These are phyloP conservation scores for Raja brachyura DNA, from an alignment of 2,113 vertebrate species.

Conservation along the genomic window DNA sequence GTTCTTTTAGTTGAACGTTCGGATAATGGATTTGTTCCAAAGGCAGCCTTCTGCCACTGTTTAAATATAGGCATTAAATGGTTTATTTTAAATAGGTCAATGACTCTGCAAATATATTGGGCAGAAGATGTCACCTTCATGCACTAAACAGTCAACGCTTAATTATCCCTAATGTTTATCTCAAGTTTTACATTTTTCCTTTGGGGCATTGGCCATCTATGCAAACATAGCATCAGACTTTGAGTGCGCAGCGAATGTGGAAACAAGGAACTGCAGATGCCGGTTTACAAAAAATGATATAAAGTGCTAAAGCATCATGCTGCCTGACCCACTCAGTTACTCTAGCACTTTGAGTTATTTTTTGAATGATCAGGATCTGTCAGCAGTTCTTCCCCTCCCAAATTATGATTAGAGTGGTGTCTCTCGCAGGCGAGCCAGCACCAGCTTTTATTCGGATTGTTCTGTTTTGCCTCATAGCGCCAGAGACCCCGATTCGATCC, in stretches of 20 bases:
- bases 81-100: conserved; percentile 14
- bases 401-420: too few relatives aligned
- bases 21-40: neutral
- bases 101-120: neutral
- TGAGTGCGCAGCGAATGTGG: neutral
- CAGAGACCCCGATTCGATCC: too few relatives aligned
- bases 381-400: neutral
- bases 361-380: too few relatives aligned
- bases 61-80: neutral
- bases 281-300: too few relatives aligned
- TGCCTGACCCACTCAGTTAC: too few relatives aligned
- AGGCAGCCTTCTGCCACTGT: neutral
- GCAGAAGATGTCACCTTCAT: neutral
- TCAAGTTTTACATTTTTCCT: neutral
- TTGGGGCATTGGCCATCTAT: neutral
- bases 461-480: too few relatives aligned
- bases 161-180: neutral
- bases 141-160: neutral
- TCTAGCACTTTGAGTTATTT: too few relatives aligned
- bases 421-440: neutral
- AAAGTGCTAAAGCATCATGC: too few relatives aligned
- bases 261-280: too few relatives aligned
- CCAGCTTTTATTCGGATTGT: neutral
- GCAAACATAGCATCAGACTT: neutral
- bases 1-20: neutral